Base-by-base conservation (phyloP, 1,140 invertebrate genomes). In the Zeugodacus cucurbitae region DNA sequence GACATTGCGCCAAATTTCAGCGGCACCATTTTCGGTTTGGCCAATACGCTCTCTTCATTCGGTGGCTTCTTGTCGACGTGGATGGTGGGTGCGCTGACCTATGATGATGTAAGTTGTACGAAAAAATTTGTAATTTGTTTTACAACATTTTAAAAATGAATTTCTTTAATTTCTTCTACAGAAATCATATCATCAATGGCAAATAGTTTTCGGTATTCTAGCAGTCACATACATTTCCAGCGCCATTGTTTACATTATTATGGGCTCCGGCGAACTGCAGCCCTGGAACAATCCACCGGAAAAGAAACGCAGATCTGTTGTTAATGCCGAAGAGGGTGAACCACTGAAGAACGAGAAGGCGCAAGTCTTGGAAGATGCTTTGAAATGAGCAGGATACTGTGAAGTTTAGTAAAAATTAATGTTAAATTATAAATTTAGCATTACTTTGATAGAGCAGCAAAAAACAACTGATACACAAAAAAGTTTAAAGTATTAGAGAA, bases 1-100 rank as follows among this genome's bases (percentile, higher is more conserved):
- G 97, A 98, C 91, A 98, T 98, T 90, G 97, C 97, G 3, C 97
- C 97, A 7, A 97, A 97, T 90, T 98, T 97, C 93, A 97, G 97
- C 86, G 97, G 97, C 87, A 97, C 97, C 2, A 96, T 98, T 87
- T 98, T 98, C 94, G 98, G 98, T 14, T 95, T 98, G 91, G 97
- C 97, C 8, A 98, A 98, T 91, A 98, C 97, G 0, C 93, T 98
- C 86, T 98, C 97, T 1, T 98, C 97, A 0, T 94, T 98, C 70
- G 97, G 98, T 29, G 98, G 98, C 32, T 98, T 96, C 92, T 90
- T 98, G 0, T 98, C 97, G 54, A 96, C 97, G 0, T 95, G 95
- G 90, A 96, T 98, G 94, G 97, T 98, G n/a, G 97, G 97, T 32
- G 94, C 95, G 37, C 94, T 99, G 20, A 98, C 97, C 1, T 95